phyloP scores from a whole-genome alignment of 64 coral and sea anemone species.

The Dendrophyllia cribrosa region DNA sequence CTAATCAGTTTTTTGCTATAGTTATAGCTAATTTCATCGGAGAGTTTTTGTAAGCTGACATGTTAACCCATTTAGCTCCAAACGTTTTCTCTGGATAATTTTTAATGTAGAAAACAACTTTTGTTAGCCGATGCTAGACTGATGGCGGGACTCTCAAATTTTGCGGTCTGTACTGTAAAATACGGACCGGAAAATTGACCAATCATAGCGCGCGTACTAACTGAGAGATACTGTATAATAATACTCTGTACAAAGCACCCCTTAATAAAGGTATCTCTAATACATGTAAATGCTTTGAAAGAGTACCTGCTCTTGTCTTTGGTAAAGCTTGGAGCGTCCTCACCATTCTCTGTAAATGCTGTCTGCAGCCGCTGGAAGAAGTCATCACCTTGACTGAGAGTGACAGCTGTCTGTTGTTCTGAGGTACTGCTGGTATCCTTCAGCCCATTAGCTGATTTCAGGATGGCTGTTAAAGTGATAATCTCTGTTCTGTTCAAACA shows the following conservation, averaged over 20 bases:
- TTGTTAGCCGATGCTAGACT: too few species aligned
- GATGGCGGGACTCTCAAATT: too few species aligned
- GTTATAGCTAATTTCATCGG: too few species aligned
- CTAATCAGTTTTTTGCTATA: too few species aligned
- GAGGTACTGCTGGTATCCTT: constrained; percentile 12
- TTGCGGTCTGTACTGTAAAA: too few species aligned
- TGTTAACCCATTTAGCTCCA: too few species aligned
- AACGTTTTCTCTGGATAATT: too few species aligned
- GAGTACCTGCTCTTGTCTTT: constrained; percentile 41
- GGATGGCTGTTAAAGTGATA: constrained; percentile 68
- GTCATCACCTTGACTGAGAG: constrained; percentile 1
- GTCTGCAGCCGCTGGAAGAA: constrained; percentile 64
- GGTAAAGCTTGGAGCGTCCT: not conserved
- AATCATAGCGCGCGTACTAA: too few species aligned
- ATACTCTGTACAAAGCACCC: not conserved
- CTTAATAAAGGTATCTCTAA: not conserved
- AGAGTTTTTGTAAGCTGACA: too few species aligned
- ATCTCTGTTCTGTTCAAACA: constrained; percentile 88
- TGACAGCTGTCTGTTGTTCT: not conserved
- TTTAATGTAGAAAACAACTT: too few species aligned
- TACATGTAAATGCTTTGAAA: not conserved
- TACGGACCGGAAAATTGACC: too few species aligned
- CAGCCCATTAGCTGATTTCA: constrained; percentile 56
- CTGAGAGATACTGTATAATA: too few species aligned
- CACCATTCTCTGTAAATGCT: constrained; percentile 38